These are phyloP conservation scores for Apamea epomidion DNA, from an alignment of 2,888 invertebrate genomes.

Conservation along the genomic window DNA sequence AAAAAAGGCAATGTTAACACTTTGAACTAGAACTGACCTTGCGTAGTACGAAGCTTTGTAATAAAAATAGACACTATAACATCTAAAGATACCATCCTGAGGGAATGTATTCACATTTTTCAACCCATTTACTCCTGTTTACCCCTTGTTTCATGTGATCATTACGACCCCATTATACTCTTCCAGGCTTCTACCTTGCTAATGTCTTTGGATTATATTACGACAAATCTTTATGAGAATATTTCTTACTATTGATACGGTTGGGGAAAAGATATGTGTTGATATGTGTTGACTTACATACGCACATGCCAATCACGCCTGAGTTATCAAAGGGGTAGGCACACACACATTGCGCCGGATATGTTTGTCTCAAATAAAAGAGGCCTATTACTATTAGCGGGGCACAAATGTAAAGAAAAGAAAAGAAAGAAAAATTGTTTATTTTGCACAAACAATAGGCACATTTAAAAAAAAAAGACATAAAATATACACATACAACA, in stretches of 20 bases:
- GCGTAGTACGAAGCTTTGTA: background rate
- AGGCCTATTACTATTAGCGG: too few relatives aligned
- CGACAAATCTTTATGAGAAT: slow-evolving; percentile 33
- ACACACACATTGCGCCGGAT: too few relatives aligned
- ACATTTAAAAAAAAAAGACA: too few relatives aligned
- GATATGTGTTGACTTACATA: background rate
- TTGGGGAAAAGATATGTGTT: background rate
- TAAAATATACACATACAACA: too few relatives aligned
- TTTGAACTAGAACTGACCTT: background rate
- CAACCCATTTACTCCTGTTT: slow-evolving; percentile 34
- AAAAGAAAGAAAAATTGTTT: too few relatives aligned
- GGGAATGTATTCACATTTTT: slow-evolving; percentile 26
- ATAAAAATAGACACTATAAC: slow-evolving; percentile 29
- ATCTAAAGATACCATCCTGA: slow-evolving; percentile 22
- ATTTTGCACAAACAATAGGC: too few relatives aligned
- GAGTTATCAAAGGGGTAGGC: too few relatives aligned
- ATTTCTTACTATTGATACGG: slow-evolving; percentile 11
- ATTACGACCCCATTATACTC: slow-evolving; percentile 57
- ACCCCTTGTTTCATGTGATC: slow-evolving; percentile 40
- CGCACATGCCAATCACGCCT: too few relatives aligned
- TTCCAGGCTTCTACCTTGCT: slow-evolving; percentile 35
- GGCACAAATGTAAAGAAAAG: too few relatives aligned
- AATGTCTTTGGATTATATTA: slow-evolving; percentile 56
- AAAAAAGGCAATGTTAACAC: background rate
- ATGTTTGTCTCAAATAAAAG: too few relatives aligned